phyloP scores from a whole-genome alignment of 2,797 vertebrate species.

The Darevskia nairensis region DNA sequence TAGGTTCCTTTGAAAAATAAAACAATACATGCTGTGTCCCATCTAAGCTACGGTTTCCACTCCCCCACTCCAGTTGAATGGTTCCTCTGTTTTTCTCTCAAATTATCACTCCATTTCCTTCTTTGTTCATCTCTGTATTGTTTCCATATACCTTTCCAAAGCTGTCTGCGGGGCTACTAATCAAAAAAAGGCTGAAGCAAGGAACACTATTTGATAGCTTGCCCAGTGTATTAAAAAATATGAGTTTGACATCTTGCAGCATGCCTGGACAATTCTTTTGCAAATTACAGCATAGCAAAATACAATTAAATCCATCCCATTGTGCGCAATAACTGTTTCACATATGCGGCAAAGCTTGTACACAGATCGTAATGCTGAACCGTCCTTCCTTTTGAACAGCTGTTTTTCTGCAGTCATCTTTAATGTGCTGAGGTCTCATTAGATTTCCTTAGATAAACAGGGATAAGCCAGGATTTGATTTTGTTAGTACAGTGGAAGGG shows the following conservation, averaged over 20 bases:
- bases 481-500: conserved; percentile 41
- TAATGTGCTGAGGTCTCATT: conserved; percentile 44
- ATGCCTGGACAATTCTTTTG: conserved; percentile 72
- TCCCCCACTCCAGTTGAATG: conserved; percentile 64
- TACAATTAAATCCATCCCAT: conserved; percentile 73
- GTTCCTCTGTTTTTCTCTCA: conserved; percentile 76
- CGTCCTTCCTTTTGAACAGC: conserved; percentile 55
- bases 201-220: conserved; percentile 76
- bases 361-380: conserved; percentile 54
- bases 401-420: conserved; percentile 58
- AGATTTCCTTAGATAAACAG: conserved; percentile 60
- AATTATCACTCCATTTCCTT: conserved; percentile 75
- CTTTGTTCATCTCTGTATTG: conserved; percentile 76
- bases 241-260: conserved; percentile 76
- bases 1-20: conserved; percentile 57
- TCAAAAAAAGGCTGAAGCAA: conserved; percentile 74
- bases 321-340: conserved; percentile 70
- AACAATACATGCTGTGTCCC: conserved; percentile 64
- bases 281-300: conserved; percentile 72
- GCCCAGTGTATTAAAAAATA: conserved; percentile 76
- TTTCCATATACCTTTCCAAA: conserved; percentile 77
- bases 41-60: conserved; percentile 68
- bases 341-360: conserved; percentile 69
- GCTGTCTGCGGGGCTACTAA: conserved; percentile 72
- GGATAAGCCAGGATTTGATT: conserved; percentile 45